Base-by-base conservation (phyloP, 2,888 invertebrate species). In the Omphaloscelis lunosa region DNA sequence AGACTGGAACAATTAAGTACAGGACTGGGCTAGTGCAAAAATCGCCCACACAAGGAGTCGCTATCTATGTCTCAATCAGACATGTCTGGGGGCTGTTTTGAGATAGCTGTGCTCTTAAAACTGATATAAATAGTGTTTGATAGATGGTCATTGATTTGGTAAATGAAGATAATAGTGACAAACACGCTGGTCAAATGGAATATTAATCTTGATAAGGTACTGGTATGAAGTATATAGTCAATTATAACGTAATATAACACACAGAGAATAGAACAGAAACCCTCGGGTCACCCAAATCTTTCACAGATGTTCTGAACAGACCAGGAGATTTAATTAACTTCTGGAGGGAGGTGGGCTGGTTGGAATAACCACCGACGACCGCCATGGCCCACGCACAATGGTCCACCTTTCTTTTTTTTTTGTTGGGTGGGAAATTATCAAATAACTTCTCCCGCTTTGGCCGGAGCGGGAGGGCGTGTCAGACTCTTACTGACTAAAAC, bases 41-140 rank as follows among this genome's bases (percentile, higher is more conserved):
- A 83, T 82, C 83, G 83, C 85, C 83, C 83, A 83, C 83, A 82
- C 83, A 77, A 53, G 63, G 58, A 74, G 67, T 56, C n/a, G 51
- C 45, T 74, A 83, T 83, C 85, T 83, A 75, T 56, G 73, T 20
- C 77, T 83, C 85, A 66, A 83, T 83, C 85, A 58, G 77, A 73
- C n/a, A 4, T 67, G 15, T 85, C 83, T 41, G 48, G 20, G 23
- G 72, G 48, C 77, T 77, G 72, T 76, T 84, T 70, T 70, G n/a
- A 65, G 62, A 69, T 80, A 77, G 59, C 62, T 59, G 66, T 58
- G 71, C 74, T 80, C 34, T 84, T 68, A 58, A 68, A 73, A 29
- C 59, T 67, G 79, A 72, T 59, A 58, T 29, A 48, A 66, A 80
- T 48, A n/a, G 59, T 41, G 6, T 59, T 59, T 72, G 34, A 69